Percentiles rank a stretch among this genome's conserved stretches.
Evolutionary conservation across 1,140 invertebrate genomes (phyloP).

Genomic region (Drosophila eugracilis): DNA sequence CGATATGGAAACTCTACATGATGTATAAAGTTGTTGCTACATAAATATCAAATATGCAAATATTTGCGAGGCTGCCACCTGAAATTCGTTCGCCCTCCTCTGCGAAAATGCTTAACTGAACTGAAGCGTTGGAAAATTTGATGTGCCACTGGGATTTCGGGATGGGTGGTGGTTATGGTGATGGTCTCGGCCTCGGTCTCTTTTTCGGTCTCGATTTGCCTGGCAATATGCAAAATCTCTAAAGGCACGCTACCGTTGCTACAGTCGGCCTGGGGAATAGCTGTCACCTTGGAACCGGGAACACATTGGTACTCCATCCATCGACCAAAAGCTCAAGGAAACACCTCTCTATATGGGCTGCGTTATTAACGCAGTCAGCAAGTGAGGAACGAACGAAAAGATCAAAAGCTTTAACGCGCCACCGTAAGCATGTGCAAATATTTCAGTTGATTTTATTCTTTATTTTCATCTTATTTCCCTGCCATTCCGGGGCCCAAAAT

Average conservation of each 20-base stretch:
- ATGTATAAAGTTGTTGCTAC: slow-evolving; percentile 73
- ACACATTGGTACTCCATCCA: slow-evolving; percentile 7
- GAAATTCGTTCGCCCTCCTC: slow-evolving; percentile 45
- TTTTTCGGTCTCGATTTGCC: slow-evolving; percentile 55
- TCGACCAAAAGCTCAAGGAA: not conserved
- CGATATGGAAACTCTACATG: slow-evolving; percentile 74
- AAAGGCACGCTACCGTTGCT: slow-evolving; percentile 35
- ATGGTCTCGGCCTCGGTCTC: too few species aligned
- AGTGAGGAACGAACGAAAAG: slow-evolving; percentile 61
- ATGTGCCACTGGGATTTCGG: slow-evolving; percentile 32
- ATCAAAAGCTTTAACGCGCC: slow-evolving; percentile 74
- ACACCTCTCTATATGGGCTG: slow-evolving; percentile 34
- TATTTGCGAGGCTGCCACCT: slow-evolving; percentile 74
- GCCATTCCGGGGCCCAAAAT: slow-evolving; percentile 34
- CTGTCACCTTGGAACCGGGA: slow-evolving; percentile 68
- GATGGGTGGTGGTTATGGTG: slow-evolving; percentile 10
- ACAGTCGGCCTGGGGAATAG: slow-evolving; percentile 48
- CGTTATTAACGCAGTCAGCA: slow-evolving; percentile 77
- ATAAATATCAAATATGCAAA: slow-evolving; percentile 83
- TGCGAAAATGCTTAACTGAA: slow-evolving; percentile 66
- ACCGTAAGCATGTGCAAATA: slow-evolving; percentile 75
- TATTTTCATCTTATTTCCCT: slow-evolving; percentile 44
- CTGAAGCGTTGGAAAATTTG: slow-evolving; percentile 56
- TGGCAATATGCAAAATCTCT: slow-evolving; percentile 59
- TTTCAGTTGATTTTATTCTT: slow-evolving; percentile 77